Conservation (phyloP, 2,797 vertebrate genomes). For the Phataginus tetradactyla region DNA sequence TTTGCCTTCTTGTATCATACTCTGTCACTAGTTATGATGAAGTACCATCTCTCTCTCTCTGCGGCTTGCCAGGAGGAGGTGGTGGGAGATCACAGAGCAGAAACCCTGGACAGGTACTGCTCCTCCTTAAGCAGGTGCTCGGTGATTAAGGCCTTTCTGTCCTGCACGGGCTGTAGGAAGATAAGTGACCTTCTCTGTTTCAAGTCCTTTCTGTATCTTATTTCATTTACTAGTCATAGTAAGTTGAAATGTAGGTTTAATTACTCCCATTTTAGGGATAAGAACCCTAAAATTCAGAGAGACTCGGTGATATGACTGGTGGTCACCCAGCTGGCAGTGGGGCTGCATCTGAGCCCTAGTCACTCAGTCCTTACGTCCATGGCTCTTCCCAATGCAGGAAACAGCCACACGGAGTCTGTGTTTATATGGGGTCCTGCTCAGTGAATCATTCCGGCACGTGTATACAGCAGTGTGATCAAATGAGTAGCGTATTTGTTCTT, state of each 20-base stretch:
- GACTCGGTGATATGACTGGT: neutral
- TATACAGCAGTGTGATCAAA: fast-evolving
- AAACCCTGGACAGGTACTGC: neutral
- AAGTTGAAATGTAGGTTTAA: neutral
- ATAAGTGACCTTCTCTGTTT: neutral
- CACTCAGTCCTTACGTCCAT: neutral
- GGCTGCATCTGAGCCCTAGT: neutral
- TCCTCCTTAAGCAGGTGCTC: neutral
- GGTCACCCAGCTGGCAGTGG: neutral
- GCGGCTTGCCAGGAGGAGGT: neutral
- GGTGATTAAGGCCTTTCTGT: neutral
- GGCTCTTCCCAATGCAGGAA: neutral
- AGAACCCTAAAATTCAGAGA: neutral
- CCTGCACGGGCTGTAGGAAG: neutral
- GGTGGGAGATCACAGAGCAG: neutral
- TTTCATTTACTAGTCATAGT: neutral
- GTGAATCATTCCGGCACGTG: neutral
- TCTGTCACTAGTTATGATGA: neutral
- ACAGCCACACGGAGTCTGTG: neutral
- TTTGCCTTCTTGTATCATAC: neutral
- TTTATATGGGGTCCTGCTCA: neutral
- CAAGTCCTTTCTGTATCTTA: neutral
- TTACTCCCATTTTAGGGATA: neutral
- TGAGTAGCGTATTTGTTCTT: neutral
- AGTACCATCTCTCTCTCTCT: neutral